Conservation (phyloP, 2,797 vertebrate genomes). For the Cichlasoma orientale region DNA sequence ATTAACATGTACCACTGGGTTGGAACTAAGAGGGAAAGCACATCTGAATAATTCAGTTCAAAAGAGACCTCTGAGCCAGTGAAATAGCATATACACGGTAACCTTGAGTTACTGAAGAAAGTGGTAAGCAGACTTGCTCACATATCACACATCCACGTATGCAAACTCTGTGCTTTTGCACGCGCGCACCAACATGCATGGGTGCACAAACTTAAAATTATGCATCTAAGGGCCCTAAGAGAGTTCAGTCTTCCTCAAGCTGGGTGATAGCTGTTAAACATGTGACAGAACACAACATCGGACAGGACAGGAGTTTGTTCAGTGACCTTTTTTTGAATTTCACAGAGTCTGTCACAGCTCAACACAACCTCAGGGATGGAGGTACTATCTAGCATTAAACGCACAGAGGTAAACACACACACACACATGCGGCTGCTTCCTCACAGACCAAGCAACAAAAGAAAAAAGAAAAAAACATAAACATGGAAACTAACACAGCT, state of each 20-base stretch:
- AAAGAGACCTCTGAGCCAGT: slow-evolving; percentile 47
- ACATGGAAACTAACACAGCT: slow-evolving; percentile 11
- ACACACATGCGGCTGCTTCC: not conserved
- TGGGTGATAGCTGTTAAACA: slow-evolving; percentile 32
- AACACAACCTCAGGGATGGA: slow-evolving; percentile 8
- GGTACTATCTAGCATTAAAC: slow-evolving; percentile 4
- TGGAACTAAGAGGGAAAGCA: slow-evolving; percentile 64
- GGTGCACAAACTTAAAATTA: slow-evolving; percentile 29
- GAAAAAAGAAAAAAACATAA: not conserved
- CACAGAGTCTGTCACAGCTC: slow-evolving; percentile 12
- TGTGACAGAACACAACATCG: slow-evolving; percentile 17
- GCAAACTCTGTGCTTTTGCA: slow-evolving; percentile 21
- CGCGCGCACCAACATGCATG: slow-evolving; percentile 37
- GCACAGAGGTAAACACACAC: not conserved
- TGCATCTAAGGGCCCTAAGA: slow-evolving; percentile 15
- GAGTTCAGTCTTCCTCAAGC: slow-evolving; percentile 8
- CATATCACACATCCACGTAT: not conserved
- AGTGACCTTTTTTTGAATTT: slow-evolving; percentile 44
- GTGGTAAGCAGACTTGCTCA: slow-evolving; percentile 18
- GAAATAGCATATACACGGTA: slow-evolving; percentile 40
- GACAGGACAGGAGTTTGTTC: slow-evolving; percentile 24
- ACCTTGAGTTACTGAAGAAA: slow-evolving; percentile 54
- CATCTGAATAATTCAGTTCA: slow-evolving; percentile 69
- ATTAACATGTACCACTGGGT: slow-evolving; percentile 69
- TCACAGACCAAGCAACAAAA: slow-evolving; percentile 3